These are phyloP conservation scores for Struthidea cinerea DNA, from an alignment of 2,113 vertebrate species.

Conservation along the genomic window DNA sequence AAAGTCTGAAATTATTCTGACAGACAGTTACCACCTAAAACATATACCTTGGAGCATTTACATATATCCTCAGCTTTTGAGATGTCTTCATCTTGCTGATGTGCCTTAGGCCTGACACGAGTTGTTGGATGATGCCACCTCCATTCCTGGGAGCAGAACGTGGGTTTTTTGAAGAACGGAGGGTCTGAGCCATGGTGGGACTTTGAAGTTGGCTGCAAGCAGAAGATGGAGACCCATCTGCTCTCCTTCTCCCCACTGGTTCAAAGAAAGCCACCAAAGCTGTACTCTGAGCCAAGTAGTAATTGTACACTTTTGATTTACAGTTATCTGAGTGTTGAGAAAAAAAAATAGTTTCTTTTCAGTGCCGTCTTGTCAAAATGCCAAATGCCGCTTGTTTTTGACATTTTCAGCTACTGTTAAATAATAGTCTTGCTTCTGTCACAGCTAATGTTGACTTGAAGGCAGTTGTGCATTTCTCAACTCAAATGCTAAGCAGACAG, in stretches of 20 bases:
- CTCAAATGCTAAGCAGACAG: constrained; percentile 61
- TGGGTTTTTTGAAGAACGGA: not conserved
- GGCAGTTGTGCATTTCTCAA: constrained; percentile 72
- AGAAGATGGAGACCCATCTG: not conserved
- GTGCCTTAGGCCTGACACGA: not conserved
- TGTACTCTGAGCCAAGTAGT: not conserved
- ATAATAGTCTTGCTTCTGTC: constrained; percentile 77
- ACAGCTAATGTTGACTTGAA: constrained; percentile 74
- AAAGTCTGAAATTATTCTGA: not conserved
- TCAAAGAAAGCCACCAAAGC: not conserved
- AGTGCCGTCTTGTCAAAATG: constrained; percentile 65
- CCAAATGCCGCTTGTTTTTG: constrained; percentile 73
- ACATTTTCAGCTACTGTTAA: constrained; percentile 74
- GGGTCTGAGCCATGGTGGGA: not conserved
- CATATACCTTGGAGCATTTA: not conserved
- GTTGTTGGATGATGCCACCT: not conserved
- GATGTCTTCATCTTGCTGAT: not conserved
- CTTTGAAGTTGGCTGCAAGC: not conserved
- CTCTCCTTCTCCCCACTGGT: not conserved
- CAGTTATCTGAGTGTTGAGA: constrained; percentile 24
- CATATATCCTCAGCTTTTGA: not conserved
- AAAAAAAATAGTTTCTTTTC: constrained; percentile 55
- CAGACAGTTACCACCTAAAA: not conserved
- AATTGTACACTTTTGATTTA: constrained; percentile 61
- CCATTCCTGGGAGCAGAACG: accelerated